These are phyloP conservation scores for Melanotus villosus DNA, from an alignment of 2,888 invertebrate species.

Conservation along the genomic window DNA sequence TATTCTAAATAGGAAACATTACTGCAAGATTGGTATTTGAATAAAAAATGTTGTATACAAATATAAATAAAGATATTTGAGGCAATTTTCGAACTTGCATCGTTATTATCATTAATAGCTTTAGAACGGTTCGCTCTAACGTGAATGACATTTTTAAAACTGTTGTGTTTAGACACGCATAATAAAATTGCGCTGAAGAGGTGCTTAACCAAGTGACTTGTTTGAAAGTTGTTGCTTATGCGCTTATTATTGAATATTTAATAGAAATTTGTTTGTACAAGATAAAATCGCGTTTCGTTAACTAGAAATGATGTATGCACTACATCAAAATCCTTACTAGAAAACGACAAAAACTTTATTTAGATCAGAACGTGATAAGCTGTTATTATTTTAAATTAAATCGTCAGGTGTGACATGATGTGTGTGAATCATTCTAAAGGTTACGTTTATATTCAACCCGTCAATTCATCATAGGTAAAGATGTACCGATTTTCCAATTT, in stretches of 20 bases:
- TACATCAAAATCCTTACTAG: constrained; percentile 14
- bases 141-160: constrained; percentile 17
- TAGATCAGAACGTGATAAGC: constrained; percentile 38
- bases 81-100: not conserved
- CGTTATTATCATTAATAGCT: not conserved
- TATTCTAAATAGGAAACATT: too few species aligned
- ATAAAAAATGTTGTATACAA: too few species aligned
- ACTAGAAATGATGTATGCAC: constrained; percentile 30
- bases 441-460: constrained; percentile 34
- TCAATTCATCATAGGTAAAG: constrained; percentile 44
- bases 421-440: constrained; percentile 32
- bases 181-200: constrained; percentile 31
- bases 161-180: constrained; percentile 32
- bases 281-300: constrained; percentile 32
- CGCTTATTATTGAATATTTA: constrained; percentile 30
- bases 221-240: constrained; percentile 20
- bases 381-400: constrained; percentile 47
- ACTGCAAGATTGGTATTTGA: too few species aligned
- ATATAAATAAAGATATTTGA: not conserved
- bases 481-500: constrained; percentile 40
- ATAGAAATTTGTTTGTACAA: constrained; percentile 13
- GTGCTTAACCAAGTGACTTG: constrained; percentile 30
- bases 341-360: constrained; percentile 35
- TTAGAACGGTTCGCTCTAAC: constrained; percentile 7
- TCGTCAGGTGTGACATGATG: constrained; percentile 39